Conservation (phyloP, 2,113 vertebrate genomes). For the Tiliqua scincoides region DNA sequence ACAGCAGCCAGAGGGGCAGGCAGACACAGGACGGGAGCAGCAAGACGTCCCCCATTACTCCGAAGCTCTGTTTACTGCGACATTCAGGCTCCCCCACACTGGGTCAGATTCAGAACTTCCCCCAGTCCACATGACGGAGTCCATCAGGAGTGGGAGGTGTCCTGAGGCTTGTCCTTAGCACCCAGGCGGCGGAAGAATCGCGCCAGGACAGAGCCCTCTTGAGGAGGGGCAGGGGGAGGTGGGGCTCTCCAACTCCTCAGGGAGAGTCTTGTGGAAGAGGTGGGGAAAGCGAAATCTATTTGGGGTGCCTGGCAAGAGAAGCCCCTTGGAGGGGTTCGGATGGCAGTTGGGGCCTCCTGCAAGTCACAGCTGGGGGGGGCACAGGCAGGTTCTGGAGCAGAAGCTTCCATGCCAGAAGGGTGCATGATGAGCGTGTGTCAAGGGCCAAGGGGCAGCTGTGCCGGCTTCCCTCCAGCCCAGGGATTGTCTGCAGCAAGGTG, state of each 20-base stretch:
- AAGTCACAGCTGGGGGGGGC: background rate
- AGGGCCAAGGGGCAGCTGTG: background rate
- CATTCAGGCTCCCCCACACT: background rate
- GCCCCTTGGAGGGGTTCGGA: background rate
- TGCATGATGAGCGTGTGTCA: background rate
- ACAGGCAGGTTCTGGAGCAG: background rate
- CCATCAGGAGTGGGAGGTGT: background rate
- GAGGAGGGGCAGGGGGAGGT: background rate
- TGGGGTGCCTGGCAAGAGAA: background rate
- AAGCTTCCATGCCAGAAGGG: background rate
- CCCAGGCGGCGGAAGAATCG: slow-evolving; percentile 6
- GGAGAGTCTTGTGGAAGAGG: background rate
- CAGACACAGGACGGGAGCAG: no score
- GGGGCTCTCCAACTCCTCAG: background rate
- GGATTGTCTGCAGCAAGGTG: no score
- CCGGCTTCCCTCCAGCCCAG: background rate
- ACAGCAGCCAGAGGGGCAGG: background rate
- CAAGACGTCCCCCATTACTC: no score
- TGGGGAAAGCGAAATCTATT: background rate
- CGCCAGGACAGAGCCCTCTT: background rate
- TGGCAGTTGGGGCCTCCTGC: background rate
- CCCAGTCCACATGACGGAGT: background rate
- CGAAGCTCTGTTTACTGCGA: background rate
- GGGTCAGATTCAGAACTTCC: background rate
- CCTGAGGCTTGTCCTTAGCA: background rate